Evolutionary conservation across 2,888 invertebrate species (phyloP), one percentile per base, ranked within the genome.

Genomic region (Pollenia amentaria): DNA sequence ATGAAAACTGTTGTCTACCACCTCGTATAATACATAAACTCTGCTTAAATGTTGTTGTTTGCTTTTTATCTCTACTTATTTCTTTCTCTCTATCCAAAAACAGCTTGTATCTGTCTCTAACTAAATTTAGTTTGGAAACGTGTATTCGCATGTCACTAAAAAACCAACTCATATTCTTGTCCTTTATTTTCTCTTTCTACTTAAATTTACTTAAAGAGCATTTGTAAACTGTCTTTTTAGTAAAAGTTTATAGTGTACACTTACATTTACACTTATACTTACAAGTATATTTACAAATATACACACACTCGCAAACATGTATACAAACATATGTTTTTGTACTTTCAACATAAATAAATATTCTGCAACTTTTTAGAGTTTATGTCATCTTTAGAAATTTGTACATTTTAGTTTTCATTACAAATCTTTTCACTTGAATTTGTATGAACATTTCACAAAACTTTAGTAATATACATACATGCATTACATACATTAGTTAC

Each of bases 211-310:
- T 73, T 57, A 21, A 75, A 75, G 16, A 67, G 60, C 48, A 73
- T 75, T 75, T 75, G 67, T 67, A 81, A 29, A 67, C 38, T 75
- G 67, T 67, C 57, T 67, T 48, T 73, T 48, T n/a, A 48, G 57
- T 44, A 51, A 73, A 57, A 51, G 14, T 14, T 2, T 29, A 29
- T 29, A 29, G 29, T 29, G 29, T 48, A 14, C 16, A 77, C 42
- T 38, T 29, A 16, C 51, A 2, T 16, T 38, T 48, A 18, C 18
- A 40, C 21, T 18, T 40, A 4, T 18, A 75, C 9, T 75, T 62
- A 40, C 3, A 0, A 53, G 11, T 11, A 0, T 7, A 10, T 53
- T n/a, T 16, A 53, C 40, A 11, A 16, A 1, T 7, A n/a, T 53
- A 21, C 16, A 53, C 40, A 11, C 11, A 10, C 18, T 38, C 1